phyloP scores from a whole-genome alignment of 2,797 vertebrate genomes.

The Mus spretus region DNA sequence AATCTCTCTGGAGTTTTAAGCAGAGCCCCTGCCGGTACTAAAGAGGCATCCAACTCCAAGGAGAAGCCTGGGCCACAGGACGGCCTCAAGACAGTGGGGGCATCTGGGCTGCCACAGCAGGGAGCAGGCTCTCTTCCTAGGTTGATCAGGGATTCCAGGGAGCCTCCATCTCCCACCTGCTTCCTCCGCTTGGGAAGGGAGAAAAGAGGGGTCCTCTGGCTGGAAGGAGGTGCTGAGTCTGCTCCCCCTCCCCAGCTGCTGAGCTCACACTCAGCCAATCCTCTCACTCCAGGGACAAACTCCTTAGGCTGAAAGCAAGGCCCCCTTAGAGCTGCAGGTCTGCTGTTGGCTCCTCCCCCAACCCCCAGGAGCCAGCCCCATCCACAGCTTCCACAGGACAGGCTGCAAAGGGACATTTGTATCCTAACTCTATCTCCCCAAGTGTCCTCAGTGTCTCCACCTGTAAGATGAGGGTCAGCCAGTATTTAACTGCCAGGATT shows the following conservation, averaged over 20 bases:
- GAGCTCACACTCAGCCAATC: not conserved
- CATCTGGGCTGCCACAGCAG: not conserved
- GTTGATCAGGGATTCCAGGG: not conserved
- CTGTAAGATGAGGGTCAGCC: not conserved
- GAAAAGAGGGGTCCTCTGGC: not conserved
- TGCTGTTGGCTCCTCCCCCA: not conserved
- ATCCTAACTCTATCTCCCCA: not conserved
- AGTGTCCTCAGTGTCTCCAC: conserved; percentile 7
- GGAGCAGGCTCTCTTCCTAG: not conserved
- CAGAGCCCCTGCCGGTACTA: not conserved
- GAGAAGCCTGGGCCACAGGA: not conserved
- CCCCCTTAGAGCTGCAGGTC: not conserved
- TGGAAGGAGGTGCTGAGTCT: not conserved
- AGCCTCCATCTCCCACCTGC: not conserved
- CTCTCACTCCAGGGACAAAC: not conserved
- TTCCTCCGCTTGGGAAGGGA: not conserved
- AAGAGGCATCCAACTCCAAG: not conserved
- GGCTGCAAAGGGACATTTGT: not conserved
- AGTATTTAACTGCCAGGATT: not conserved
- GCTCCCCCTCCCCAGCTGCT: no score
- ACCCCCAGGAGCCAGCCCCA: not conserved
- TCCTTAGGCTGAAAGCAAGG: not conserved
- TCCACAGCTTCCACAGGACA: not conserved
- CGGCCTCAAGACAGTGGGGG: not conserved
- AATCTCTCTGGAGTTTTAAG: not conserved